A percentile compares a stretch with the other conserved stretches of the same genome.
Conservation (phyloP, 2,113 vertebrate species). For the Lepus timidus region DNA sequence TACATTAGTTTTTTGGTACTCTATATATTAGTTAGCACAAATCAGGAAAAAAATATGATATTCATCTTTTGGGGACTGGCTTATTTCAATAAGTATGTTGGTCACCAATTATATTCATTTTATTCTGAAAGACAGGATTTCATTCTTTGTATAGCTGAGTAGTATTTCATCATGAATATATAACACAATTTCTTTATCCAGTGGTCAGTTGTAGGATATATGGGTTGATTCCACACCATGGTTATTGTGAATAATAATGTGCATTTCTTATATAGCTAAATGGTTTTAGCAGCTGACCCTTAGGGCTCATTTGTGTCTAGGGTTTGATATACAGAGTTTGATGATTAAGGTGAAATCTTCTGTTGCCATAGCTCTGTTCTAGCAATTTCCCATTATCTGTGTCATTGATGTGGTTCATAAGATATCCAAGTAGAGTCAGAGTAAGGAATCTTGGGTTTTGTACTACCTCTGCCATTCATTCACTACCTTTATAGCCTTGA, state of each 20-base stretch:
- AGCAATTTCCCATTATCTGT: neutral
- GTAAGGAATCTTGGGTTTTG: neutral
- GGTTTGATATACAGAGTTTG: rapidly evolving
- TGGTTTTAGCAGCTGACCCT: neutral
- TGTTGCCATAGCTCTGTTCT: neutral
- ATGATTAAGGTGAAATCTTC: neutral
- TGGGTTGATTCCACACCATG: too few relatives aligned
- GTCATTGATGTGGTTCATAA: neutral
- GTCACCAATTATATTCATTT: too few relatives aligned
- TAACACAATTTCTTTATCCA: too few relatives aligned
- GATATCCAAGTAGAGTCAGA: neutral
- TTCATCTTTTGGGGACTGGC: too few relatives aligned
- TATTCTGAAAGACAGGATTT: too few relatives aligned
- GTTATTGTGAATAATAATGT: neutral
- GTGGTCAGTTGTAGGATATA: too few relatives aligned
- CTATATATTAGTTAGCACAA: too few relatives aligned
- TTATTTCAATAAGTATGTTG: too few relatives aligned
- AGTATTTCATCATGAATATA: too few relatives aligned
- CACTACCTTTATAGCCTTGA: neutral
- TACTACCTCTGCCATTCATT: rapidly evolving
- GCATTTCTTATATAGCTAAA: neutral
- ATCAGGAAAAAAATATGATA: too few relatives aligned
- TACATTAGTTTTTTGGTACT: too few relatives aligned
- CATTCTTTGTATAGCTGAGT: too few relatives aligned
- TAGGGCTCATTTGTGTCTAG: neutral